A percentile compares a stretch with the other conserved stretches of the same genome.
phyloP scores from a whole-genome alignment of 2,797 vertebrate species.

The Cryptoprocta ferox region DNA sequence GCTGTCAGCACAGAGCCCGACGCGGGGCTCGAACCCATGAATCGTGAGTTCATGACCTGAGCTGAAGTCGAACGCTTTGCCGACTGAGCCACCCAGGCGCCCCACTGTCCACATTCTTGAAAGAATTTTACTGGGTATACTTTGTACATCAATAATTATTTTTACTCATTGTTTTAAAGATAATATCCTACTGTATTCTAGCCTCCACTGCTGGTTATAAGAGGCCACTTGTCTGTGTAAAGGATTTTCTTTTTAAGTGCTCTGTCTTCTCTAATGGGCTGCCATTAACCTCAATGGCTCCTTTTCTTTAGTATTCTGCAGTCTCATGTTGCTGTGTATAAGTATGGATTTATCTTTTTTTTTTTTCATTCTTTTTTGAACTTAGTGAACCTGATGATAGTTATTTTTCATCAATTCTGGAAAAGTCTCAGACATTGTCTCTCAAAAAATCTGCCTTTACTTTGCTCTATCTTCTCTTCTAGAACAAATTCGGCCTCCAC shows the following conservation, averaged over 20 bases:
- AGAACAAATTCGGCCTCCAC: neutral
- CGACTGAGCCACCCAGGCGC: too few relatives aligned
- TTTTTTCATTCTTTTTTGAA: neutral
- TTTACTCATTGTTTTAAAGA: neutral
- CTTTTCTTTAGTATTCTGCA: neutral
- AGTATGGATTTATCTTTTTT: neutral
- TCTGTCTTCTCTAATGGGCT: neutral
- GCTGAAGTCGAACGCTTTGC: too few relatives aligned
- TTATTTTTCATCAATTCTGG: slow-evolving; percentile 8
- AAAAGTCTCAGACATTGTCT: neutral
- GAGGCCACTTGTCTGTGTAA: neutral
- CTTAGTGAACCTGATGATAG: neutral
- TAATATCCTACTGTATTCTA: neutral
- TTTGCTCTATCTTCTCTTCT: neutral
- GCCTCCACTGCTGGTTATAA: neutral
- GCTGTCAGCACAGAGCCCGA: too few relatives aligned
- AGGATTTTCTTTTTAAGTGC: neutral
- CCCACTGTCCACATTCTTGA: neutral
- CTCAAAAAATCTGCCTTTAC: neutral
- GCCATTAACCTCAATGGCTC: neutral
- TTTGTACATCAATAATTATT: neutral
- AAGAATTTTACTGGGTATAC: neutral
- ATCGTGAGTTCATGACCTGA: too few relatives aligned
- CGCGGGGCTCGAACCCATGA: too few relatives aligned
- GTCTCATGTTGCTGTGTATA: neutral